A percentile compares a stretch with the other conserved stretches of the same genome.
Evolutionary conservation across 2,797 vertebrate species (phyloP).

Genomic region (Clarias laeviceps): DNA sequence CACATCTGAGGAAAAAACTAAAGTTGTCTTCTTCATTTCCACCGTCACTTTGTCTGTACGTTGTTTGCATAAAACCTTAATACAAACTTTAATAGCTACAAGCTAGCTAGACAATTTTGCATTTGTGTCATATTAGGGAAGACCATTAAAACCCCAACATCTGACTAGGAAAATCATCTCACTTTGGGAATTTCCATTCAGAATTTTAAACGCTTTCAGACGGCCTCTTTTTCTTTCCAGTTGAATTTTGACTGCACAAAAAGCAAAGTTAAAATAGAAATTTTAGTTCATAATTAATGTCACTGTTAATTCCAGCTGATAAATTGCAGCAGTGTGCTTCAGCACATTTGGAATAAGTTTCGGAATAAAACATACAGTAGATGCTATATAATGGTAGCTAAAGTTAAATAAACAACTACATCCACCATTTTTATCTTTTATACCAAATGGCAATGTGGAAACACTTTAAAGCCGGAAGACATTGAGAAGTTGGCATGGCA

Average conservation of each 20-base stretch:
- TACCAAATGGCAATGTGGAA: neutral
- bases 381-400: neutral
- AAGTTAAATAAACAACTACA: too few relatives aligned
- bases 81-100: neutral
- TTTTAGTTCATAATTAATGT: neutral
- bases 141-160: neutral
- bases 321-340: neutral
- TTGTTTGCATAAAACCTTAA: neutral
- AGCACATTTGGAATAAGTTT: neutral
- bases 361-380: neutral
- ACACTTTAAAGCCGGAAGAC: neutral
- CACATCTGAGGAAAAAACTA: neutral
- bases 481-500: neutral
- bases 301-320: neutral
- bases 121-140: neutral
- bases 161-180: neutral
- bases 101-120: neutral
- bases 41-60: neutral
- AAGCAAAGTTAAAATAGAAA: neutral
- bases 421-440: neutral
- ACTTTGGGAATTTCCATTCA: neutral
- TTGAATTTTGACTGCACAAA: neutral
- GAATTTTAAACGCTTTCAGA: neutral
- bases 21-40: neutral
- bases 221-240: neutral